Conservation (phyloP, 2,797 vertebrate species). For the Sebastes flavidus region DNA sequence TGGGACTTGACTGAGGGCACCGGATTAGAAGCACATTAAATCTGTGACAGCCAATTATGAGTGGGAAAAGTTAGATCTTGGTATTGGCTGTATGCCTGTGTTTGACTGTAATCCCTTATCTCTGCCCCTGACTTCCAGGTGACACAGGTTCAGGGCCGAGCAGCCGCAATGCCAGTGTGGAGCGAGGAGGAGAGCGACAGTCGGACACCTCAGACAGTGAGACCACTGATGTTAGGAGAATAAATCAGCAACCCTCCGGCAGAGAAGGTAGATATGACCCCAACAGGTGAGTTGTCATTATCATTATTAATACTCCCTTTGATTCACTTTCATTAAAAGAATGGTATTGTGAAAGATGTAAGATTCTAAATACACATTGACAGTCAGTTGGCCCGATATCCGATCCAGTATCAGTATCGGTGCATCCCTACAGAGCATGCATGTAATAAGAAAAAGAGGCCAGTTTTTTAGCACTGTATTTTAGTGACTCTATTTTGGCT, state of each 20-base stretch:
- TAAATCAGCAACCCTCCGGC: slow-evolving; percentile 89
- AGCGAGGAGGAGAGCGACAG: slow-evolving; percentile 86
- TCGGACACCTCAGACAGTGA: slow-evolving; percentile 93
- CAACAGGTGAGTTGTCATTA: slow-evolving; percentile 83
- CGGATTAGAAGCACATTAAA: neutral
- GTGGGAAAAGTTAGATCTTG: neutral
- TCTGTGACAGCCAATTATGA: neutral
- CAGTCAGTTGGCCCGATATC: neutral
- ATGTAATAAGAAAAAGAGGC: neutral
- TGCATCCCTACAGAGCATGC: too few species aligned
- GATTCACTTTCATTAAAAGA: neutral
- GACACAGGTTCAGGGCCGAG: slow-evolving; percentile 87
- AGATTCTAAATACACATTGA: neutral
- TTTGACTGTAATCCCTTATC: neutral
- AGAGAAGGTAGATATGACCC: slow-evolving; percentile 87
- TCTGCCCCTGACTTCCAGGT: slow-evolving; percentile 56
- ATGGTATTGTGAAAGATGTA: neutral
- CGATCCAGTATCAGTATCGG: too few species aligned
- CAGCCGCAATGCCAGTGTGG: slow-evolving; percentile 91
- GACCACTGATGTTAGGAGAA: slow-evolving; percentile 86
- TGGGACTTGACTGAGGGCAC: neutral
- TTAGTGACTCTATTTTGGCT: neutral
- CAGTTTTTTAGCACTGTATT: neutral
- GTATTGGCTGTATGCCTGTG: neutral
- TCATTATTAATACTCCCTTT: neutral